Conservation (phyloP, 1,140 invertebrate genomes). For the Papilio polytes region DNA sequence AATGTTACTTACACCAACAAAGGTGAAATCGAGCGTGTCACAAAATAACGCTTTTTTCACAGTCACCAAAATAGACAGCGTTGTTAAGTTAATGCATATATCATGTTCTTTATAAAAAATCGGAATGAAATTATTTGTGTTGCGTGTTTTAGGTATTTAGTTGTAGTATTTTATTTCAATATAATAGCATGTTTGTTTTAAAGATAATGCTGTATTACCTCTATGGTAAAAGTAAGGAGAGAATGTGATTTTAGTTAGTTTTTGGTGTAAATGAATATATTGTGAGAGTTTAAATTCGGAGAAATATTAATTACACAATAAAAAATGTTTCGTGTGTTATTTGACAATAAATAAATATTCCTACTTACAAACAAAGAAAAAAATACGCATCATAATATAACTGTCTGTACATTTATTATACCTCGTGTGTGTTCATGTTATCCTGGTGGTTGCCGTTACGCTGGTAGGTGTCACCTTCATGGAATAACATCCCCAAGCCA, state of each 20-base stretch:
- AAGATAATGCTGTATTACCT: neutral
- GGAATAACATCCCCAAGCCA: constrained; percentile 1
- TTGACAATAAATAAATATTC: neutral
- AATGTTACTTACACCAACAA: constrained; percentile 38
- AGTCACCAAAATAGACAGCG: constrained; percentile 36
- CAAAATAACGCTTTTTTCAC: constrained; percentile 39
- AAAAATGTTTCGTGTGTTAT: neutral
- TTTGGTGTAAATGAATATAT: no score
- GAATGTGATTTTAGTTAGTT: no score
- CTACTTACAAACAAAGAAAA: neutral
- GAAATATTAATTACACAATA: neutral
- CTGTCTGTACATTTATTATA: neutral
- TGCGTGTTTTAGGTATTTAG: neutral
- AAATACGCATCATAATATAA: neutral
- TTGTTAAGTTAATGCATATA: constrained; percentile 36
- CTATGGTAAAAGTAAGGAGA: no score
- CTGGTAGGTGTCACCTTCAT: neutral
- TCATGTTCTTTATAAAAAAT: neutral
- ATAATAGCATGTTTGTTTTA: no score
- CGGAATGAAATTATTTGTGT: neutral
- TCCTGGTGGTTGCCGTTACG: neutral
- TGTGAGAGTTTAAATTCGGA: neutral
- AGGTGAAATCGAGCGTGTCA: constrained; percentile 39
- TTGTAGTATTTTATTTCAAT: neutral
- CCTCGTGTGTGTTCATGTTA: neutral